Conservation (phyloP, 1,140 invertebrate species). For the Zophobas morio region DNA sequence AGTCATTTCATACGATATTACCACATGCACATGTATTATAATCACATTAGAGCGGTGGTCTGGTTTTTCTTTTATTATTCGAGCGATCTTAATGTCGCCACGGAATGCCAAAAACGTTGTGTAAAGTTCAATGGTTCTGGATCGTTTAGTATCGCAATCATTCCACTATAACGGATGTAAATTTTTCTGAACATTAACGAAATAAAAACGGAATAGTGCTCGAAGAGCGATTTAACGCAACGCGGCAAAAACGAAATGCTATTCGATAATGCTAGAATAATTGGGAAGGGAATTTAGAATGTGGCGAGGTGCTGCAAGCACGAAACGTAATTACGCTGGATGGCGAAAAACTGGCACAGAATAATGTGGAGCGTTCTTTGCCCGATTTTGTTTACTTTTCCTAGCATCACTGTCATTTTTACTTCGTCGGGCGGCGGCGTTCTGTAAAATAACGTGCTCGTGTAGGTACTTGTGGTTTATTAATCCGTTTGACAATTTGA, state of each 20-base stretch:
- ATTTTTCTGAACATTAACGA: conserved; percentile 34
- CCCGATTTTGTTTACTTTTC: too few species aligned
- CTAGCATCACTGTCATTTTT: too few species aligned
- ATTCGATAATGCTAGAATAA: conserved; percentile 25
- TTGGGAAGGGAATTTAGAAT: conserved; percentile 8
- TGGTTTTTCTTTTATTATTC: conserved; percentile 32
- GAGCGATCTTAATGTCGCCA: conserved; percentile 40
- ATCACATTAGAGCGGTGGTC: conserved; percentile 45
- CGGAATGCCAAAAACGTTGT: conserved; percentile 38
- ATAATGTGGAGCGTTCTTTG: background rate
- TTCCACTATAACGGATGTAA: conserved; percentile 32
- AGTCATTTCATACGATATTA: conserved; percentile 46
- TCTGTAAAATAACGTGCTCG: too few species aligned
- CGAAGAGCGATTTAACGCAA: conserved; percentile 16
- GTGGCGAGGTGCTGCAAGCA: background rate
- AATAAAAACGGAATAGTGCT: background rate
- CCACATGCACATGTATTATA: conserved; percentile 50
- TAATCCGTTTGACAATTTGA: too few species aligned
- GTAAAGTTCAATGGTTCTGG: conserved; percentile 24
- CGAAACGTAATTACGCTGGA: background rate
- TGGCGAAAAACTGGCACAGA: background rate
- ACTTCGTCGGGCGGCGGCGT: too few species aligned
- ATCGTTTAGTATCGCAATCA: conserved; percentile 43
- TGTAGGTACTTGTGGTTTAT: too few species aligned
- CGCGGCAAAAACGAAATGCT: conserved; percentile 5